These are phyloP conservation scores for Magallana angulata DNA, from an alignment of 1,140 invertebrate species.

Conservation along the genomic window DNA sequence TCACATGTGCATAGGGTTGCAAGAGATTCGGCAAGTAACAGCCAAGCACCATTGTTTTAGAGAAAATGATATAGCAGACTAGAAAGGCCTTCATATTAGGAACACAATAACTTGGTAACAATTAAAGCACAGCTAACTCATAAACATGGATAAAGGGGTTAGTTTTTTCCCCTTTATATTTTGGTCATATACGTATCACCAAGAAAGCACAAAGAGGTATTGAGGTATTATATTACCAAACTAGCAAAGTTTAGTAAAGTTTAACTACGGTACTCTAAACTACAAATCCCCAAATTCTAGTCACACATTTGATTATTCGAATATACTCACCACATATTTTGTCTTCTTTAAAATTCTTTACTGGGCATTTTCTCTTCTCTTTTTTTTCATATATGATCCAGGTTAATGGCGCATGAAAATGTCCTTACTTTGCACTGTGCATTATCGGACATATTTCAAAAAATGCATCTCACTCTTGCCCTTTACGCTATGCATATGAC, in stretches of 20 bases:
- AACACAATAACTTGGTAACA: not conserved
- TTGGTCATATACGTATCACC: too few relatives aligned
- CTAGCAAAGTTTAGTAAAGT: too few relatives aligned
- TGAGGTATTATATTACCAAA: too few relatives aligned
- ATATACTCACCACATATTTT: not conserved
- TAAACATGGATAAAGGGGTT: not conserved
- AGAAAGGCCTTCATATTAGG: not conserved
- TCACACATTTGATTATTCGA: not conserved
- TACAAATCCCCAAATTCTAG: not conserved
- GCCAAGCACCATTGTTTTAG: not conserved
- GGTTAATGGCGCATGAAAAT: not conserved
- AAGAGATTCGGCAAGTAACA: not conserved
- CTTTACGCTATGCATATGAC: not conserved
- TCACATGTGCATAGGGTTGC: too few relatives aligned
- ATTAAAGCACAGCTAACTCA: not conserved
- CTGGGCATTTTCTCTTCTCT: not conserved
- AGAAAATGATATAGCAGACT: too few relatives aligned
- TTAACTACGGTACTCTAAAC: too few relatives aligned
- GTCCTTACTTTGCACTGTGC: too few relatives aligned
- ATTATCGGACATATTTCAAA: too few relatives aligned
- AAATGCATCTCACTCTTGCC: not conserved
- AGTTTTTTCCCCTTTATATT: not conserved
- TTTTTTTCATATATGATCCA: not conserved
- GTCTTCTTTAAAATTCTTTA: not conserved
- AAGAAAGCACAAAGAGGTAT: too few relatives aligned